Conservation (phyloP, 2,113 vertebrate genomes). For the Vireo altiloquus region DNA sequence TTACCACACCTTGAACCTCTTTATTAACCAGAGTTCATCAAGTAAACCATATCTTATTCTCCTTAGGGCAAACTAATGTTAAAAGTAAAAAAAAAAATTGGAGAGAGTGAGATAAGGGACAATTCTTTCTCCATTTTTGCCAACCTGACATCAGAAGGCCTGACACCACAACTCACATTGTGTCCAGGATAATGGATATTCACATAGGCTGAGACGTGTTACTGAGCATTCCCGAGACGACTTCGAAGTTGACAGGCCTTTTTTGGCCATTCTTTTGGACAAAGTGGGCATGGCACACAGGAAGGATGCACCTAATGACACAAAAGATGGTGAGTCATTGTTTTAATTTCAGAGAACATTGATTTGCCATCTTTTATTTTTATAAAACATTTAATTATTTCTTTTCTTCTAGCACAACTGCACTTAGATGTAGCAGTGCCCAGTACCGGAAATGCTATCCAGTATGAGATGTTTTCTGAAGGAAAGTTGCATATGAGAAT, state of each 20-base stretch:
- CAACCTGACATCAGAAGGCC: not conserved
- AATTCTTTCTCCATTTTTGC: not conserved
- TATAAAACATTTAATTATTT: constrained; percentile 18
- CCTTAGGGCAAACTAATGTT: not conserved
- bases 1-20: not conserved
- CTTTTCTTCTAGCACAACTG: not conserved
- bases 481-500: constrained; percentile 66
- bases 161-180: not conserved
- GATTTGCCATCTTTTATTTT: not conserved
- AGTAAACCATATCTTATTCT: not conserved
- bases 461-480: constrained; percentile 65
- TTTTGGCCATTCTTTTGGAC: constrained; percentile 9
- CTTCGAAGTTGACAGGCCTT: not conserved
- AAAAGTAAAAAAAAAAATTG: not conserved
- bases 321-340: not conserved
- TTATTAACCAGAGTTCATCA: not conserved
- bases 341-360: not conserved
- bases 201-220: rapidly evolving
- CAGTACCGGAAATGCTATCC: constrained; percentile 50
- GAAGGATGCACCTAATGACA: constrained; percentile 15
- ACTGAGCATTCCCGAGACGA: not conserved
- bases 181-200: not conserved
- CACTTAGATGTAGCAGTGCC: constrained; percentile 33
- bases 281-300: not conserved
- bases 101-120: not conserved